Evolutionary conservation across 23 tunicate species (phyloP).

Genomic region (Halocynthia aurantium): DNA sequence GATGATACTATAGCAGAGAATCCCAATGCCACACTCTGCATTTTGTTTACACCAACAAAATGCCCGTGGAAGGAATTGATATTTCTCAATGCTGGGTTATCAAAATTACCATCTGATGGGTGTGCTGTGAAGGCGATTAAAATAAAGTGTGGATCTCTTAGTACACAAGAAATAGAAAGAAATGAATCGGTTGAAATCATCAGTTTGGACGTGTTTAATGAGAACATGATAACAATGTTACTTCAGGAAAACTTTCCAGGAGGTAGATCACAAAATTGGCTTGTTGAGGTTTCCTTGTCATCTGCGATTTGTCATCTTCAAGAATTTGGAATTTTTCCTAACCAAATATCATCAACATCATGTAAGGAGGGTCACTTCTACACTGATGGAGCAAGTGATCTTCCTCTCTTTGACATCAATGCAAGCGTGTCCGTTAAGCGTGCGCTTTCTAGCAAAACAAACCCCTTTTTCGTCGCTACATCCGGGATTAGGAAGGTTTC

Average conservation of each 20-base stretch:
- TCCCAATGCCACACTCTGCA: background rate
- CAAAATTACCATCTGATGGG: background rate
- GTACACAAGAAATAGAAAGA: no score
- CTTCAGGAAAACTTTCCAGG: background rate
- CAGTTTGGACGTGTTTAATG: background rate
- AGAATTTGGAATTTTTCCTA: background rate
- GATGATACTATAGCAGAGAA: background rate
- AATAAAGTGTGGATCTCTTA: no score
- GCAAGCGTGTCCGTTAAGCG: background rate
- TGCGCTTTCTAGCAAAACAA: conserved; percentile 3
- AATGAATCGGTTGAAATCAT: background rate
- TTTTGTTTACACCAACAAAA: no score
- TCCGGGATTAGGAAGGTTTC: conserved; percentile 52
- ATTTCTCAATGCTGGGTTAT: no score
- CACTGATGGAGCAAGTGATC: no score
- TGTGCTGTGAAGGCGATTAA: background rate
- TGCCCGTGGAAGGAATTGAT: no score
- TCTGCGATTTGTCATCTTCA: background rate
- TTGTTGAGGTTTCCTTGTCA: background rate
- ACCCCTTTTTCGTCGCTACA: conserved; percentile 20
- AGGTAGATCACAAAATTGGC: background rate
- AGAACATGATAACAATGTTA: conserved; percentile 9
- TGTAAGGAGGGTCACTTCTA: no score
- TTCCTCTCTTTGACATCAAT: no score
- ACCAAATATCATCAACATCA: background rate